Evolutionary conservation across 1,140 invertebrate genomes (phyloP).

Genomic region (Hylyphantes graminicola): DNA sequence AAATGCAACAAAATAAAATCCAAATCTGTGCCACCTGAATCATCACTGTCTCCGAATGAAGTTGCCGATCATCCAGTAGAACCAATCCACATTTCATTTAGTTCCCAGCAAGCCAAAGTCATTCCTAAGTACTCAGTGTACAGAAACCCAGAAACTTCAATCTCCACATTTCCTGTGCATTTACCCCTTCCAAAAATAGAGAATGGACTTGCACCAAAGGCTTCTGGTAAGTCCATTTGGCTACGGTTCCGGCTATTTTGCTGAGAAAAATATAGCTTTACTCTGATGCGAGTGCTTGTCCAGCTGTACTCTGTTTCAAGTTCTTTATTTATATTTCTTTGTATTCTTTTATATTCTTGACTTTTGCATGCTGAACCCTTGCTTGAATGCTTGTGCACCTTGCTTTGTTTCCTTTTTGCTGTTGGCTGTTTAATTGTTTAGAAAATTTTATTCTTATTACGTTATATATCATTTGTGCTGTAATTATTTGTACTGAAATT

Average conservation of each 20-base stretch:
- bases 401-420: too few species aligned
- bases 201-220: slow-evolving; percentile 62
- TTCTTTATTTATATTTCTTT: too few species aligned
- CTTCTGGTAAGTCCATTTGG: slow-evolving; percentile 58
- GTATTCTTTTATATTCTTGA: too few species aligned
- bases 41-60: slow-evolving; percentile 28
- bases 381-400: too few species aligned
- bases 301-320: too few species aligned
- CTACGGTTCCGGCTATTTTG: neutral
- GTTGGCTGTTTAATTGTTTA: too few species aligned
- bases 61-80: slow-evolving; percentile 15
- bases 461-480: too few species aligned
- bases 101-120: slow-evolving; percentile 30
- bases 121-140: slow-evolving; percentile 58
- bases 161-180: slow-evolving; percentile 54
- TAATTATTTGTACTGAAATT: too few species aligned
- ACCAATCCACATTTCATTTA: slow-evolving; percentile 15
- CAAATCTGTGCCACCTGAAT: slow-evolving; percentile 36
- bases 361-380: too few species aligned
- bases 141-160: slow-evolving; percentile 54
- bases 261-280: neutral
- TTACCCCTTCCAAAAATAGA: slow-evolving; percentile 53
- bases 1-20: slow-evolving; percentile 66
- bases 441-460: too few species aligned
- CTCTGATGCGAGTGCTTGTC: too few species aligned